phyloP scores from a whole-genome alignment of 1,140 invertebrate species.

The Eumaeus atala region DNA sequence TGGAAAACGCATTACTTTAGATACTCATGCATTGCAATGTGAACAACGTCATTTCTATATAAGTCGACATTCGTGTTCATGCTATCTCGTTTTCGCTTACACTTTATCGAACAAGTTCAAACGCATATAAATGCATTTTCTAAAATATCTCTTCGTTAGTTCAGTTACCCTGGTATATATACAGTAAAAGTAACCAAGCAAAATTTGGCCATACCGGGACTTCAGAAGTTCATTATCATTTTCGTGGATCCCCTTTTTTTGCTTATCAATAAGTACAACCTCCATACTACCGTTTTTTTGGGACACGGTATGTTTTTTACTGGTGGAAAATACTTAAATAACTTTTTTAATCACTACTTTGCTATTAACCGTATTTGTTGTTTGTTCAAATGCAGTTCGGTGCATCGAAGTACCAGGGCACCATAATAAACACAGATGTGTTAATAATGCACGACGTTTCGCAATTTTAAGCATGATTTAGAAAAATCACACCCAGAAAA shows the following conservation, averaged over 20 bases:
- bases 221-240: too few relatives aligned
- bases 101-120: conserved; percentile 29
- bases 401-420: conserved; percentile 53
- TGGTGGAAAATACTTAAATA: too few relatives aligned
- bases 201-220: not conserved
- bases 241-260: too few relatives aligned
- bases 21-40: conserved; percentile 30
- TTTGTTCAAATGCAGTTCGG: conserved; percentile 38
- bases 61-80: conserved; percentile 31
- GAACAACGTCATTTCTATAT: conserved; percentile 28
- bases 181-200: conserved; percentile 34
- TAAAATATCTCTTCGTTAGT: conserved; percentile 37
- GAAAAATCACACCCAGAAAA: too few relatives aligned
- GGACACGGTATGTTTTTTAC: too few relatives aligned
- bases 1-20: conserved; percentile 34
- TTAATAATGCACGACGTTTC: conserved; percentile 2
- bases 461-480: too few relatives aligned
- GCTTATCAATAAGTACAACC: too few relatives aligned
- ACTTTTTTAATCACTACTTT: not conserved
- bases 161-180: conserved; percentile 49
- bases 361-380: not conserved
- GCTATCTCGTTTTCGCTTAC: conserved; percentile 42
- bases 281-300: too few relatives aligned
- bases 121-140: conserved; percentile 43
- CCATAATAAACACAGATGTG: conserved; percentile 24